phyloP scores from a whole-genome alignment of 1,140 invertebrate genomes.

The Dendroctonus valens region DNA sequence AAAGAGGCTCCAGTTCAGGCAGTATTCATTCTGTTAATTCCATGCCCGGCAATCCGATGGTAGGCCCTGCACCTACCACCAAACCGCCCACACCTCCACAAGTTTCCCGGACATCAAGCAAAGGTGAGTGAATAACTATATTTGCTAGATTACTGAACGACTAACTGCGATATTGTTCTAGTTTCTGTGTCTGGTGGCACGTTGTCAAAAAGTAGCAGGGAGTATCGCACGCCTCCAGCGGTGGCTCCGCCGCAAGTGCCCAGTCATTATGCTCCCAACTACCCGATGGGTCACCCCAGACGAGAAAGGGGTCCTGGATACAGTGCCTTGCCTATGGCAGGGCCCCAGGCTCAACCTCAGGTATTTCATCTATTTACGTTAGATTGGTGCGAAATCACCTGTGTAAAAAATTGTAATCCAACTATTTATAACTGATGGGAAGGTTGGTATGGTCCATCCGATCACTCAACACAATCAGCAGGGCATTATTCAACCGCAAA shows the following conservation, averaged over 20 bases:
- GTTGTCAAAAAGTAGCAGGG: constrained; percentile 56
- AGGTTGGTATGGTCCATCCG: constrained; percentile 72
- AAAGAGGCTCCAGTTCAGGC: constrained; percentile 65
- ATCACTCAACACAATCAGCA: constrained; percentile 62
- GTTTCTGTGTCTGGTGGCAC: constrained; percentile 48
- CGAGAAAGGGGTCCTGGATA: constrained; percentile 80
- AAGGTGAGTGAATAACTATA: constrained; percentile 35
- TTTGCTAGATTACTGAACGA: background rate
- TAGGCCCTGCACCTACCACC: constrained; percentile 84
- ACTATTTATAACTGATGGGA: too few relatives aligned
- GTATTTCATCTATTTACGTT: constrained; percentile 27
- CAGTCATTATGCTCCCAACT: constrained; percentile 92
- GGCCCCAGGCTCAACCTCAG: constrained; percentile 54
- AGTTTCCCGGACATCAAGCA: constrained; percentile 63
- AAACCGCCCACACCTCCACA: constrained; percentile 94
- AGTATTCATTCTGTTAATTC: constrained; percentile 60
- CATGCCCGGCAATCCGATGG: constrained; percentile 56
- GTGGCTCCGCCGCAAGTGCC: constrained; percentile 94
- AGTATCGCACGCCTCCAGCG: constrained; percentile 90
- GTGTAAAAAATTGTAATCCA: too few relatives aligned
- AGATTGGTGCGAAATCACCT: background rate
- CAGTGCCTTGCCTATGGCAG: constrained; percentile 70
- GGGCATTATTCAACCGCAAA: constrained; percentile 63
- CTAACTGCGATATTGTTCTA: constrained; percentile 10
- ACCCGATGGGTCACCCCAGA: constrained; percentile 78